Conservation (phyloP, 2,113 vertebrate genomes). For the Colaptes auratus region DNA sequence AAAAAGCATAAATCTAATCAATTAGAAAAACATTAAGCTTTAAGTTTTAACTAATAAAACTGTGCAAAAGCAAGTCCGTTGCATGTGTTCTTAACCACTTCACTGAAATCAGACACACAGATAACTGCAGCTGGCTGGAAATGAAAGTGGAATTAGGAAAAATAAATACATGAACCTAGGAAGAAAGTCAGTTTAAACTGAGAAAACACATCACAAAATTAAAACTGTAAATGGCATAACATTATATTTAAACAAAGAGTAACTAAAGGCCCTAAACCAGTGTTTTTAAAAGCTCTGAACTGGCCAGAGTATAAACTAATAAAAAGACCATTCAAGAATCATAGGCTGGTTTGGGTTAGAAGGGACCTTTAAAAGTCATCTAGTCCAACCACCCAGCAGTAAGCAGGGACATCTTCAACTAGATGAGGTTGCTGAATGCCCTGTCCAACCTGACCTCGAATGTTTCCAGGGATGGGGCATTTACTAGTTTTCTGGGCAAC, state of each 20-base stretch:
- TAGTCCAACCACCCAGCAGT: too few species aligned
- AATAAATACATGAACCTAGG: not conserved
- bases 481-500: too few species aligned
- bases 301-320: not conserved
- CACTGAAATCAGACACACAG: not conserved
- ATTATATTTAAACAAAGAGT: not conserved
- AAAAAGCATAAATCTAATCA: not conserved
- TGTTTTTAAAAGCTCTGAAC: not conserved
- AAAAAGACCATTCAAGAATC: not conserved
- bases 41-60: not conserved
- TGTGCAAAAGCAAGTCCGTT: not conserved
- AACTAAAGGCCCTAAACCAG: not conserved
- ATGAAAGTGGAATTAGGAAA: not conserved
- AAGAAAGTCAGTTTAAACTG: not conserved
- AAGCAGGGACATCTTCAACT: too few species aligned
- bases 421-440: too few species aligned
- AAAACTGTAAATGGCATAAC: not conserved
- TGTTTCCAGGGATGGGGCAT: too few species aligned
- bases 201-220: not conserved
- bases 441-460: too few species aligned
- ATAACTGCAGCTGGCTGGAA: not conserved
- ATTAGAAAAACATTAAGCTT: not conserved
- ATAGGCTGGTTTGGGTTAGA: too few species aligned
- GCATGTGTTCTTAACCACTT: not conserved
- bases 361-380: too few species aligned